phyloP scores from a whole-genome alignment of 2,797 vertebrate genomes.

The Cynodonichthys magdalenae region DNA sequence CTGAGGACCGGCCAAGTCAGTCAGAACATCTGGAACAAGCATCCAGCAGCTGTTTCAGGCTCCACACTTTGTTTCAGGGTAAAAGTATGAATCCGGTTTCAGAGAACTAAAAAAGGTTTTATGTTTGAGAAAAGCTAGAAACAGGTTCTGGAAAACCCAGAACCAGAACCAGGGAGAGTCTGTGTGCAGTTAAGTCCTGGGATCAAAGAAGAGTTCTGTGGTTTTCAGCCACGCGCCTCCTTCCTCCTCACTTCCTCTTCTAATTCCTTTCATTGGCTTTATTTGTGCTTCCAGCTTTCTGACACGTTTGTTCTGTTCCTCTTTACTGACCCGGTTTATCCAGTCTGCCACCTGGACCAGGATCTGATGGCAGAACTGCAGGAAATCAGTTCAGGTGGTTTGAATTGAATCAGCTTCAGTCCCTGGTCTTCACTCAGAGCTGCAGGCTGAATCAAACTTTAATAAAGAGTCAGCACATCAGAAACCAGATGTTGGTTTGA shows the following conservation, averaged over 20 bases:
- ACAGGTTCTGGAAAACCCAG: background rate
- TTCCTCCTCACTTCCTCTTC: constrained; percentile 33
- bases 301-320: background rate
- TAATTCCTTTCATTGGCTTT: background rate
- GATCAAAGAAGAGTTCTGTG: constrained; percentile 38
- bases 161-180: constrained; percentile 3
- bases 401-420: background rate
- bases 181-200: constrained; percentile 22
- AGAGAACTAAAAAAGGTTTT: no score
- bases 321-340: background rate
- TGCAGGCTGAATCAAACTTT: background rate
- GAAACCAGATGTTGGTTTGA: background rate
- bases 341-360: background rate
- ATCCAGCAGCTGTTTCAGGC: background rate
- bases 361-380: background rate
- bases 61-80: background rate
- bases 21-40: background rate
- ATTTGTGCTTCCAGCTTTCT: background rate
- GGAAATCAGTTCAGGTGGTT: background rate
- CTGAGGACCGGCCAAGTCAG: no score
- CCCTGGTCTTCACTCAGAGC: no score
- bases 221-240: constrained; percentile 39
- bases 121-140: background rate
- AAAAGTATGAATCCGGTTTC: background rate
- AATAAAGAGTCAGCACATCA: background rate